Base-by-base conservation (phyloP, 2,113 vertebrate species). In the Peucedramus taeniatus region DNA sequence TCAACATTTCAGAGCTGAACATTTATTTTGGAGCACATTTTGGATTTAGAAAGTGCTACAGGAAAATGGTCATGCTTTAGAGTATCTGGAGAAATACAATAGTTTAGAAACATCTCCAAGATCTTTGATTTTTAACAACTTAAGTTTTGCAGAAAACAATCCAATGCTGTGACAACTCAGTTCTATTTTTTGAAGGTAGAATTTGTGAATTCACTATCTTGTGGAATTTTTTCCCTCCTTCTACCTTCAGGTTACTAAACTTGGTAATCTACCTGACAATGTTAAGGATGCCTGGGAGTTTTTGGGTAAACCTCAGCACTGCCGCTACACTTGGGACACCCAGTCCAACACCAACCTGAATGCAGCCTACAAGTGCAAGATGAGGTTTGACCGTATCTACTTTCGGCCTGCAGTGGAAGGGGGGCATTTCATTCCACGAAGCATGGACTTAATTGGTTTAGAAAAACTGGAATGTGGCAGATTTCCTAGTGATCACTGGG, bases 401-500 rank as follows among this genome's bases (percentile, higher is more conserved):
- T 87, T 99, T 35, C 98, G 98, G 33, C 96, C 98, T 5, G 98
- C 99, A 1, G 86, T 79, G 3, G 93, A 91, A 4, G 96, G 97
- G 18, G 95, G 97, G 2, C 71, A 86, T 40, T 76, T 99, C 66
- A 66, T 97, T 86, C 99, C 99, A 20, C 98, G 97, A 59, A 98
- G 98, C 96, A 98, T 99, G 98, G 98, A 98, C 72, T 97, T 99
- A 76, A 93, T 99, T 2, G 99, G 99, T 10, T 90, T 98, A 93
- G 99, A 99, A 90, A 99, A 99, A 94, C 96, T 99, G 71, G 98
- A 99, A 91, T 99, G 99, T 96, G 98, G 99, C 8, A 98, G 97
- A 76, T 99, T 98, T 95, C 98, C 98, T 17, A 99, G 99, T 80
- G 99, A 99, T 95, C 99, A 99, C 97, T 99, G 99, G 99, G 99